Percentiles rank a stretch among this genome's conserved stretches.
Evolutionary conservation across 64 coral and sea anemone genomes (phyloP).

Genomic region (Catalaphyllia jardinei): DNA sequence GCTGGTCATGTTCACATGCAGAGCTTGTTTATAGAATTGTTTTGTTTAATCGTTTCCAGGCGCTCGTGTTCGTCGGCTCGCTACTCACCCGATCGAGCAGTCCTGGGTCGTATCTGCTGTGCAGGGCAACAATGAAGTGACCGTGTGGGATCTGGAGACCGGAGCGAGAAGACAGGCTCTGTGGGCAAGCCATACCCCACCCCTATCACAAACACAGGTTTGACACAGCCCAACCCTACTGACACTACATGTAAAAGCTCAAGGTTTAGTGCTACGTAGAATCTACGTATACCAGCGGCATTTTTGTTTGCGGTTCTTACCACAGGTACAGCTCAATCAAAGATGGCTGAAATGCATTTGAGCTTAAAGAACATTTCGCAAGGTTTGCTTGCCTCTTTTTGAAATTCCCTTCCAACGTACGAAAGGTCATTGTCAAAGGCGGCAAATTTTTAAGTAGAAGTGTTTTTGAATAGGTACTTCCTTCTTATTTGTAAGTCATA

Average conservation of each 20-base stretch:
- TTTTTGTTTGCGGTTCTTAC: neutral
- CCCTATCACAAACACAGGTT: conserved; percentile 97
- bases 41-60: conserved; percentile 27
- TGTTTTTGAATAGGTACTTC: no score
- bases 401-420: no score
- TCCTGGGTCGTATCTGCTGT: conserved; percentile 98
- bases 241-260: neutral
- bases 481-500: no score
- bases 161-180: conserved; percentile 84
- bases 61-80: conserved; percentile 82
- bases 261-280: neutral
- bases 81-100: conserved; percentile 87
- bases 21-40: neutral
- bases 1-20: no score
- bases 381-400: no score
- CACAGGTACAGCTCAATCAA: no score
- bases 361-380: no score
- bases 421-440: no score
- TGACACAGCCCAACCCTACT: conserved; percentile 69
- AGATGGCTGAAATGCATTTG: no score
- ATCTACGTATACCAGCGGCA: neutral
- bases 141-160: conserved; percentile 97
- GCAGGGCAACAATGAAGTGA: conserved; percentile 96
- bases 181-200: conserved; percentile 95
- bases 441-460: no score